Evolutionary conservation across 1,140 invertebrate species (phyloP).

Genomic region (Temnothorax nylanderi): DNA sequence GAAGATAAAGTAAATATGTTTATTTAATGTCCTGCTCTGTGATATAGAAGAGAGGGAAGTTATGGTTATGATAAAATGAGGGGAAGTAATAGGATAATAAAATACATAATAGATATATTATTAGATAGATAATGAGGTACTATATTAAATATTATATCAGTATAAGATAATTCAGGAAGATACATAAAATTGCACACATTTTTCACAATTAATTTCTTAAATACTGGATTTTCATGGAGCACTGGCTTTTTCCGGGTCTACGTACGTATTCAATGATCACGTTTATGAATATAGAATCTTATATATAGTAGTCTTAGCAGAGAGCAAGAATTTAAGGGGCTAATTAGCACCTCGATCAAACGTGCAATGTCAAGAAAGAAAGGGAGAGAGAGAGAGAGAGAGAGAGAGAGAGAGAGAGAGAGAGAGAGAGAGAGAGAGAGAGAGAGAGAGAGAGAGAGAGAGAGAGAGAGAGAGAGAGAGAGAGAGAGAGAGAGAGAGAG

Average conservation of each 20-base stretch:
- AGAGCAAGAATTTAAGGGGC: not conserved
- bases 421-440: no score
- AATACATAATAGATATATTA: not conserved
- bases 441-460: not conserved
- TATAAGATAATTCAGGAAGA: not conserved
- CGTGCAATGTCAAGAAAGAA: not conserved
- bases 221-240: not conserved
- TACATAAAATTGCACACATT: not conserved
- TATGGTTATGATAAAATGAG: not conserved
- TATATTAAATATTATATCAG: not conserved
- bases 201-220: not conserved
- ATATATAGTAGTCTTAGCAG: not conserved
- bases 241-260: not conserved
- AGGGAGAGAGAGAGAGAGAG: not conserved
- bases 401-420: not conserved
- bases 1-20: not conserved
- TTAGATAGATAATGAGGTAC: no score
- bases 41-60: not conserved
- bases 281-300: not conserved
- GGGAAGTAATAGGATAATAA: not conserved
- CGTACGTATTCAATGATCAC: no score
- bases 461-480: not conserved
- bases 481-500: not conserved
- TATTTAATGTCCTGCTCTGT: not conserved
- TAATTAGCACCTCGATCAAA: slow-evolving; percentile 11